Conservation (phyloP, 2,888 invertebrate genomes). For the Rhingia campestris region DNA sequence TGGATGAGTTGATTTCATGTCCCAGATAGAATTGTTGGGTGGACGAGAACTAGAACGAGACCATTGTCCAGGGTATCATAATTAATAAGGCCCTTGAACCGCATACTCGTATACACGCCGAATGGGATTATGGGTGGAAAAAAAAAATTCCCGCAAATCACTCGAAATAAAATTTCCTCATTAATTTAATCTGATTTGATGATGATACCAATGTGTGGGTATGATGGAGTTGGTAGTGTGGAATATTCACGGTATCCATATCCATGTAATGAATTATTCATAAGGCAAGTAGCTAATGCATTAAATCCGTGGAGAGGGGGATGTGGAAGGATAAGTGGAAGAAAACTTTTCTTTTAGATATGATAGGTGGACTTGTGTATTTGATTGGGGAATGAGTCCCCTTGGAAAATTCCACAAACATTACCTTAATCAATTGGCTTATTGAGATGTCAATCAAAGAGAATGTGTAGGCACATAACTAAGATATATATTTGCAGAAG, state of each 20-base stretch:
- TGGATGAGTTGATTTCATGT: constrained; percentile 73
- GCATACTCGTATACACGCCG: constrained; percentile 5
- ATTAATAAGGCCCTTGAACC: constrained; percentile 71
- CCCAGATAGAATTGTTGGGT: constrained; percentile 36
- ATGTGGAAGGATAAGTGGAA: constrained; percentile 1
- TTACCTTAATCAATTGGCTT: constrained; percentile 71
- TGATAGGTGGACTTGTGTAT: neutral
- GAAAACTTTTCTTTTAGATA: constrained; percentile 8
- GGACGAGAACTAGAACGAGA: constrained; percentile 2
- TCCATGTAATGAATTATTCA: constrained; percentile 70
- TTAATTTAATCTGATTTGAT: constrained; percentile 71
- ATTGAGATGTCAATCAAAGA: constrained; percentile 61
- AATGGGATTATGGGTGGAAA: constrained; percentile 62
- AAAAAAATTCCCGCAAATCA: constrained; percentile 66
- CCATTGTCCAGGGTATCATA: constrained; percentile 61
- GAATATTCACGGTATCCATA: constrained; percentile 56
- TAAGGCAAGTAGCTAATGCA: constrained; percentile 59
- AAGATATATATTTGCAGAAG: too few species aligned
- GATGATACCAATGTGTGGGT: constrained; percentile 46
- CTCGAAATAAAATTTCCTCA: constrained; percentile 68
- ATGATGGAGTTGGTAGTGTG: neutral
- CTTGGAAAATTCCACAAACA: constrained; percentile 10
- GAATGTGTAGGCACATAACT: neutral
- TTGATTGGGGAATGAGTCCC: constrained; percentile 13
- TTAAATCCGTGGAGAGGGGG: constrained; percentile 28